Base-by-base conservation (phyloP, 2,113 vertebrate genomes). In the Dipodomys spectabilis region DNA sequence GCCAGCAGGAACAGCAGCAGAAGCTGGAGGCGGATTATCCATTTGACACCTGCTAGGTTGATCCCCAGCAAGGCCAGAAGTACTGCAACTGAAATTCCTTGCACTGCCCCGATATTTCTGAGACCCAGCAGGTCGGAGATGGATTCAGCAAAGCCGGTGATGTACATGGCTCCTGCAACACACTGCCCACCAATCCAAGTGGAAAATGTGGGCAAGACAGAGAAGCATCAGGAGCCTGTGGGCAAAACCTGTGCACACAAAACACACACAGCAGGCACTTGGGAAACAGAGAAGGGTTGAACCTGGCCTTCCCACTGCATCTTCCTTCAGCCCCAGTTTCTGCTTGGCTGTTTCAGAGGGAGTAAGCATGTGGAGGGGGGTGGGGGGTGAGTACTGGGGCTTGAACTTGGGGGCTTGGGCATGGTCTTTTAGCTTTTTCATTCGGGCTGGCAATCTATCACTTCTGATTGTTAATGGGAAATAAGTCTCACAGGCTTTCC, bases 111-210 rank as follows among this genome's bases (percentile, higher is more conserved):
- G 97, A 98, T 98, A 30, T 96, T 98, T 97, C 98, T 97, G 78
- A 99, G 97, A 30, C 95, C 97, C 96, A 99, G 96, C 35, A 99
- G 95, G 16, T 98, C 98, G 0, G 99, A 99, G 64, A 99, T 98
- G 9, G 99, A 99, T 97, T 99, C 99, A 0, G 99, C 98, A 87
- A 99, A 99, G 88, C 99, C 99, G 0, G 99, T 99, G 98, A 99
- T 98, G 93, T 99, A 99, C 99, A 99, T 99, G 87, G 99, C 99
- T 84, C 99, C 99, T 95, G 99, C 99, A 95, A 99, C 99, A 49
- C 99, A 99, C 99, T 99, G 97, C 96, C 83, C 44, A 92, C 25
- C 67, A 7, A 12, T 71, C 30, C 11, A 28, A 10, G 71, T 72
- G 12, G 69, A 35, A 79, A 79, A 64, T 20, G 57, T 62, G 30